These are phyloP conservation scores for Therioaphis trifolii DNA, from an alignment of 2,888 invertebrate genomes.

Conservation along the genomic window DNA sequence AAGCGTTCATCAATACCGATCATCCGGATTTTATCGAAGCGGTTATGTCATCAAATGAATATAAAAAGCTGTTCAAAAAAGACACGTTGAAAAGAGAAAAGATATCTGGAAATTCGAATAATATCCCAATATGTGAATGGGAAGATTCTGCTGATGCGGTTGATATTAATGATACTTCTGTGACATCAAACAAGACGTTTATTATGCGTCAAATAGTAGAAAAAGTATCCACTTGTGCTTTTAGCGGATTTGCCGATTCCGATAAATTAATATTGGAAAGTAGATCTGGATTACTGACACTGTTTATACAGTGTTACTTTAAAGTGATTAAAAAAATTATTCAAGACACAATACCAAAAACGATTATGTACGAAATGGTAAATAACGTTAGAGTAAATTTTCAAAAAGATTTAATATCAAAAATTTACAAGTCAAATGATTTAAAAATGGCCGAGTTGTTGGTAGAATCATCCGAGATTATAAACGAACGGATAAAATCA, in stretches of 20 bases:
- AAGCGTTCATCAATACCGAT: conserved; percentile 5
- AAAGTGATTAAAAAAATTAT: conserved; percentile 41
- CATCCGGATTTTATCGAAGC: conserved; percentile 38
- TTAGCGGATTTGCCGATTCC: not conserved
- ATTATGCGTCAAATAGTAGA: not conserved
- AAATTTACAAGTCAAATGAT: conserved; percentile 35
- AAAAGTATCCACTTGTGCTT: conserved; percentile 27
- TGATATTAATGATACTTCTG: not conserved
- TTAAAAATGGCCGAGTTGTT: conserved; percentile 7
- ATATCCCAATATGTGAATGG: not conserved
- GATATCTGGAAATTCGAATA: not conserved
- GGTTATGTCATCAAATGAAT: not conserved
- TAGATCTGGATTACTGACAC: not conserved
- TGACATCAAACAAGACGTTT: no score
- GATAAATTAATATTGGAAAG: conserved; percentile 16
- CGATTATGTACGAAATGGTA: conserved; percentile 44
- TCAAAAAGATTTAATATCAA: conserved; percentile 18
- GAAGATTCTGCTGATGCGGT: not conserved
- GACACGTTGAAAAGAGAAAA: not conserved
- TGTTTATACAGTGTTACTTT: conserved; percentile 47
- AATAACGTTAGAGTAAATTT: conserved; percentile 27
- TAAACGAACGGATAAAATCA: not conserved
- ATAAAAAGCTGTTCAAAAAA: not conserved
- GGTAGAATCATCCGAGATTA: conserved; percentile 1
- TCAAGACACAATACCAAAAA: conserved; percentile 28